Evolutionary conservation across 1,140 invertebrate genomes (phyloP).

Genomic region (Oncopodura yosiiana): DNA sequence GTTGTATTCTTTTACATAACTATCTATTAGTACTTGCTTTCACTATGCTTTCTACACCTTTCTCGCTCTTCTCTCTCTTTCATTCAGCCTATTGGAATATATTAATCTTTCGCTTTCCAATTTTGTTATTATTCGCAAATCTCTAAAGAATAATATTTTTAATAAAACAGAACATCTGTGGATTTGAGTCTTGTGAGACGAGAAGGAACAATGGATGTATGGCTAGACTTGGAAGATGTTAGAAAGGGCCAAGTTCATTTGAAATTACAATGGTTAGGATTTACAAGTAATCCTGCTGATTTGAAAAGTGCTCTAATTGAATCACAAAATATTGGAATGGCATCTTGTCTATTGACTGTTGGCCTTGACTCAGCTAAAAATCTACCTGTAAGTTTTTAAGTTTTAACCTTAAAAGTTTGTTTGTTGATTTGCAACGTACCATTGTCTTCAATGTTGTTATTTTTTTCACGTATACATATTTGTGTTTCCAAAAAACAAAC

Average conservation of each 20-base stretch:
- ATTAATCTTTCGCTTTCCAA: background rate
- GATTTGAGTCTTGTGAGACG: conserved; percentile 36
- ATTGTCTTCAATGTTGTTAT: no score
- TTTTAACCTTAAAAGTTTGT: no score
- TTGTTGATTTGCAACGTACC: no score
- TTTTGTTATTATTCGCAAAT: background rate
- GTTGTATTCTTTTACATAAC: conserved; percentile 40
- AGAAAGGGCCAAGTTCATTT: conserved; percentile 86
- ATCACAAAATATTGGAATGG: conserved; percentile 36
- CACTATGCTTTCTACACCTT: conserved; percentile 2
- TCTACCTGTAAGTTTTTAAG: conserved; percentile 65
- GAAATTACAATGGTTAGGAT: conserved; percentile 72
- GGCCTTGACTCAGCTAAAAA: conserved; percentile 83
- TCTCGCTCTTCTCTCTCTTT: conserved; percentile 6
- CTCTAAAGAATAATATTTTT: background rate
- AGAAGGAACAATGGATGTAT: conserved; percentile 44
- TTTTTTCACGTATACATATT: no score
- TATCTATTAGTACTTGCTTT: background rate
- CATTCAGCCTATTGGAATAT: background rate
- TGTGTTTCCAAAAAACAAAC: no score
- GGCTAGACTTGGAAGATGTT: conserved; percentile 84
- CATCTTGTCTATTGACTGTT: conserved; percentile 55
- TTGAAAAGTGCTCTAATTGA: conserved; percentile 46
- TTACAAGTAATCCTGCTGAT: conserved; percentile 59
- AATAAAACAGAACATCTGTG: conserved; percentile 23